Conservation (phyloP, 2,113 vertebrate genomes). For the Xenopus tropicalis region DNA sequence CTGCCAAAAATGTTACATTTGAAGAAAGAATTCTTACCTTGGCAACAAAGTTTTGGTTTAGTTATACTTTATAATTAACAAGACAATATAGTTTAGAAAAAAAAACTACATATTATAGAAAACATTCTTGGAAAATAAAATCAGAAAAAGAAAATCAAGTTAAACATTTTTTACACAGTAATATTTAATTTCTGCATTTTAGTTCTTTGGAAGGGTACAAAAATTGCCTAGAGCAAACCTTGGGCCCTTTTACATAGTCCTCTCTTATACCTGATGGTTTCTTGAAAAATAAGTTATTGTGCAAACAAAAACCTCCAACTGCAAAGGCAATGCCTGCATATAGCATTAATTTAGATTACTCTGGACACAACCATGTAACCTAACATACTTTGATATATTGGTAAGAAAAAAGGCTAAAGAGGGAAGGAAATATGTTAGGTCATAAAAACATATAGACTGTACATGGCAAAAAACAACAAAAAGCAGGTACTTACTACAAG, state of each 20-base stretch:
- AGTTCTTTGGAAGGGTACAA: constrained; percentile 37
- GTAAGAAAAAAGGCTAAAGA: not conserved
- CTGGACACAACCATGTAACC: not conserved
- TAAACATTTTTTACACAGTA: constrained; percentile 15
- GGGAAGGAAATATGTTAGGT: not conserved
- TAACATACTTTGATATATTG: too few relatives aligned
- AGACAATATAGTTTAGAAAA: constrained; percentile 15
- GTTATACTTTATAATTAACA: too few relatives aligned
- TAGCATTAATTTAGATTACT: not conserved
- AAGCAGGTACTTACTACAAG: constrained; percentile 5
- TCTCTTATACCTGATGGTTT: constrained; percentile 20
- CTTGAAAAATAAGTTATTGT: constrained; percentile 24
- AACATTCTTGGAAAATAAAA: constrained; percentile 29
- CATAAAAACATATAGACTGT: not conserved
- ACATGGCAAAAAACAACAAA: constrained; percentile 19
- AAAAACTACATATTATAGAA: constrained; percentile 13
- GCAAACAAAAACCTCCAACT: constrained; percentile 11
- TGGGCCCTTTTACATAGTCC: constrained; percentile 5
- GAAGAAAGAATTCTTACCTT: too few relatives aligned
- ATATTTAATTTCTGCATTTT: constrained; percentile 27
- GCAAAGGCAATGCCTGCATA: constrained; percentile 1
- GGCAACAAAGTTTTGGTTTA: too few relatives aligned
- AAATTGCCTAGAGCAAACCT: not conserved
- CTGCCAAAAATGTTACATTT: too few relatives aligned
- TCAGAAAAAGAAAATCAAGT: constrained; percentile 10